These are phyloP conservation scores for Tridacna gigas DNA, from an alignment of 2,888 invertebrate species.

Conservation along the genomic window DNA sequence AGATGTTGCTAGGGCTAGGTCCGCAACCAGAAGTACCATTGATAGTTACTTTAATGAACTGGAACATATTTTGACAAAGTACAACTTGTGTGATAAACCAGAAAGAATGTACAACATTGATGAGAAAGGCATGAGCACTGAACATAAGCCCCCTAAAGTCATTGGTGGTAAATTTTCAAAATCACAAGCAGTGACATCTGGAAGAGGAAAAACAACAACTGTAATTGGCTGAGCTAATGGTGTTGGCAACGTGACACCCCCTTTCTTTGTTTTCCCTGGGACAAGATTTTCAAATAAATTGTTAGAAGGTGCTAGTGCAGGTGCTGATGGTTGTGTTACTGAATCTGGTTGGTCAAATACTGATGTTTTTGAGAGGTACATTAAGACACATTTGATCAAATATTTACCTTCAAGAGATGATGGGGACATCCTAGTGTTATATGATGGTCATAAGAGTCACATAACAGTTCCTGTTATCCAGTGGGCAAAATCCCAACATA, in stretches of 20 bases:
- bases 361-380: slow-evolving; percentile 43
- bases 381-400: slow-evolving; percentile 29
- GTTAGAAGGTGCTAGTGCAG: slow-evolving; percentile 43
- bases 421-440: slow-evolving; percentile 38
- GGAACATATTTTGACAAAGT: slow-evolving; percentile 25
- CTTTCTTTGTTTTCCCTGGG: slow-evolving; percentile 37
- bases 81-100: slow-evolving; percentile 44
- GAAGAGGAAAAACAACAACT: slow-evolving; percentile 29
- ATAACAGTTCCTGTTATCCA: slow-evolving; percentile 46
- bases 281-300: slow-evolving; percentile 31
- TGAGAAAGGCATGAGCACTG: slow-evolving; percentile 41
- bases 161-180: slow-evolving; percentile 27
- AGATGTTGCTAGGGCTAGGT: slow-evolving; percentile 24
- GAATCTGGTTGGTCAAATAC: slow-evolving; percentile 48
- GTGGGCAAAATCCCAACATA: slow-evolving; percentile 47
- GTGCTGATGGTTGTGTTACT: slow-evolving; percentile 23
- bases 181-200: slow-evolving; percentile 43
- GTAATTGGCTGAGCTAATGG: slow-evolving; percentile 43
- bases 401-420: slow-evolving; percentile 25
- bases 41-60: slow-evolving; percentile 44
- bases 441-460: slow-evolving; percentile 59
- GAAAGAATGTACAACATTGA: slow-evolving; percentile 46
- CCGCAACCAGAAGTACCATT: slow-evolving; percentile 31
- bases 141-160: slow-evolving; percentile 43
- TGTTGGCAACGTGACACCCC: slow-evolving; percentile 30